A percentile compares a stretch with the other conserved stretches of the same genome.
phyloP scores from a whole-genome alignment of 2,113 vertebrate genomes.

The Indicator maculatus region DNA sequence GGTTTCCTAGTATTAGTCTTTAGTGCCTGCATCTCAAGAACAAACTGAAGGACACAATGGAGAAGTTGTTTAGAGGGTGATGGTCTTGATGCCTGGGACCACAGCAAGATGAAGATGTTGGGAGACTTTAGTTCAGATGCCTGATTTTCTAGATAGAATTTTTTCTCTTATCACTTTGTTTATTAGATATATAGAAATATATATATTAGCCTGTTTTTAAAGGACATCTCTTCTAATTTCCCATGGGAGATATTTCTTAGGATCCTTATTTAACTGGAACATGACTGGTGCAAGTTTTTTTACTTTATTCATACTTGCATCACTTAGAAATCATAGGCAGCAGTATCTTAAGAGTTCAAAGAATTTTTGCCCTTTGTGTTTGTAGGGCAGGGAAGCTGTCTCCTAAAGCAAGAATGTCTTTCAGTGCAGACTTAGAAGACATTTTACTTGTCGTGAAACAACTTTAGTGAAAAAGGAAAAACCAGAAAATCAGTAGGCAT shows the following conservation, averaged over 20 bases:
- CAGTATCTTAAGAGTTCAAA: background rate
- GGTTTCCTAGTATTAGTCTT: background rate
- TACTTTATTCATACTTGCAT: background rate
- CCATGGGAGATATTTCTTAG: background rate
- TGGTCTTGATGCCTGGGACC: background rate
- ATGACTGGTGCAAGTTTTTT: background rate
- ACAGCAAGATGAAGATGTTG: background rate
- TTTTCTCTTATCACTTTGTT: background rate
- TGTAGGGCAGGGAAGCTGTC: background rate
- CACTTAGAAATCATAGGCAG: background rate
- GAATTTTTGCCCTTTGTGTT: background rate
- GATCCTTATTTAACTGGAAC: background rate
- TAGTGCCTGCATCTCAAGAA: background rate
- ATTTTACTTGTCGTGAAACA: background rate
- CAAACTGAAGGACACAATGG: background rate
- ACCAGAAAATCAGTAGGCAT: background rate
- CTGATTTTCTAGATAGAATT: background rate
- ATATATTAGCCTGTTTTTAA: background rate
- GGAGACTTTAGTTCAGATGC: background rate
- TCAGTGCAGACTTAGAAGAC: background rate
- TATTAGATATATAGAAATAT: background rate
- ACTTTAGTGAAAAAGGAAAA: background rate
- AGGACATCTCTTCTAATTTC: background rate
- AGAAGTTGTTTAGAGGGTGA: background rate
- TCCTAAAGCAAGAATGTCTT: background rate